Conservation (phyloP, 2,888 invertebrate species). For the Campaea margaritaria region DNA sequence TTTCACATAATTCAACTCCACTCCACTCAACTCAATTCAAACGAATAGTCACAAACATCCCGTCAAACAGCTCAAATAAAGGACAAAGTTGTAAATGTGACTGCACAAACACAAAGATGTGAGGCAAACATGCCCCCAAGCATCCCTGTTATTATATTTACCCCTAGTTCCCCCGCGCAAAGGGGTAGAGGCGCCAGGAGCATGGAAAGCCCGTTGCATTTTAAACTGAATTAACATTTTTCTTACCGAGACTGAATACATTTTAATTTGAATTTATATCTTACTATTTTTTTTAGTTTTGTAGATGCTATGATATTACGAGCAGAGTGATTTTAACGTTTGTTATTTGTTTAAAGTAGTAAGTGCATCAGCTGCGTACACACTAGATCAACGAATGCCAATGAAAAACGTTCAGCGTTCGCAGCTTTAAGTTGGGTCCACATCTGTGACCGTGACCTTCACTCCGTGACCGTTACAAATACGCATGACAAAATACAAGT, state of each 20-base stretch:
- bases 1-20: too few species aligned
- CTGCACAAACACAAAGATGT: slow-evolving; percentile 1
- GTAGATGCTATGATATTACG: slow-evolving; percentile 4
- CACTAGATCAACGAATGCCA: too few species aligned
- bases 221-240: slow-evolving; percentile 1
- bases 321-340: too few species aligned
- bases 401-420: too few species aligned
- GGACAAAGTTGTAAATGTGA: background rate
- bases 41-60: background rate
- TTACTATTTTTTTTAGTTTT: background rate
- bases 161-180: background rate
- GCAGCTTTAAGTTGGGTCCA: too few species aligned
- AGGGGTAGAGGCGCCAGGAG: background rate
- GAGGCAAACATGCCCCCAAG: background rate
- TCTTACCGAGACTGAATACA: background rate
- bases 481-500: too few species aligned
- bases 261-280: too few species aligned
- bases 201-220: slow-evolving; percentile 10
- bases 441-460: too few species aligned
- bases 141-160: slow-evolving; percentile 2
- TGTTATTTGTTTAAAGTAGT: too few species aligned
- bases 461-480: too few species aligned
- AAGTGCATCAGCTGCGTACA: too few species aligned
- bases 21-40: too few species aligned
- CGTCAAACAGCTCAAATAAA: background rate